phyloP scores from a whole-genome alignment of 2,113 vertebrate species.

The Perognathus longimembris region DNA sequence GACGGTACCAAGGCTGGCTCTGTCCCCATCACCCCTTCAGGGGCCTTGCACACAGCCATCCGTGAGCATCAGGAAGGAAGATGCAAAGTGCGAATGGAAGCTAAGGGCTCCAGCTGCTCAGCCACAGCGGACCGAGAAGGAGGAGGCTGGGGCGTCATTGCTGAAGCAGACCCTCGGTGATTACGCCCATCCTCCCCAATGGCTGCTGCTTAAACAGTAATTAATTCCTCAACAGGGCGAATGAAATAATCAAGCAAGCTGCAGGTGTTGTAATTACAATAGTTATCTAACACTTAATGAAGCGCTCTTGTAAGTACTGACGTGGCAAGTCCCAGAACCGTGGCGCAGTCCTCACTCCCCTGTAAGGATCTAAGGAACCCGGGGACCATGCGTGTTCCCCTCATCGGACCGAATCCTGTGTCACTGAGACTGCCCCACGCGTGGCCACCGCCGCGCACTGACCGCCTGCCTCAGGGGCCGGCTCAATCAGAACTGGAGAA shows the following conservation, averaged over 20 bases:
- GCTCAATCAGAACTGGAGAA: too few relatives aligned
- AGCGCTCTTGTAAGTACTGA: not conserved
- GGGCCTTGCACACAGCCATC: not conserved
- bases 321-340: not conserved
- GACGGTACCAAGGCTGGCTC: not conserved
- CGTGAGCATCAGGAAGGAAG: not conserved
- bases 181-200: not conserved
- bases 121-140: not conserved
- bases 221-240: conserved; percentile 67
- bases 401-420: not conserved
- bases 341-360: not conserved
- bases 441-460: not conserved
- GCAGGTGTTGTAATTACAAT: conserved; percentile 69
- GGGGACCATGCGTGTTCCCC: fast-evolving
- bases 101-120: not conserved
- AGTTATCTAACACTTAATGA: conserved; percentile 64
- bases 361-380: not conserved
- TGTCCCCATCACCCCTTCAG: not conserved
- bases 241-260: conserved; percentile 74
- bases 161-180: not conserved
- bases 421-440: too few relatives aligned
- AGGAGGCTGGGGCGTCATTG: not conserved
- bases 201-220: conserved; percentile 63
- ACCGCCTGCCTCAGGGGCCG: too few relatives aligned
- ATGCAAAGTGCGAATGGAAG: fast-evolving